Percentiles rank a stretch among this genome's conserved stretches.
These are phyloP conservation scores for Noctua pronuba DNA, from an alignment of 2,888 invertebrate species.

Conservation along the genomic window DNA sequence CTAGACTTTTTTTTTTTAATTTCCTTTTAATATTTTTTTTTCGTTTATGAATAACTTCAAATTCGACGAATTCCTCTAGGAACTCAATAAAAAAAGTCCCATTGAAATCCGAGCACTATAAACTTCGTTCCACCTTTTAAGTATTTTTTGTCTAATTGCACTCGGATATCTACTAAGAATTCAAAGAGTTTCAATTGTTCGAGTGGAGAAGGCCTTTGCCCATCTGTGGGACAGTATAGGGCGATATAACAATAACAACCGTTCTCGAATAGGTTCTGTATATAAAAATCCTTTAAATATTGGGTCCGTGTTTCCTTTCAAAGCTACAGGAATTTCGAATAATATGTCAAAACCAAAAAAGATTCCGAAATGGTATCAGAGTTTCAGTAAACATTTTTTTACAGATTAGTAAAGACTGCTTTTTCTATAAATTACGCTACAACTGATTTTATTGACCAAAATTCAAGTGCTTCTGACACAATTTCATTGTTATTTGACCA, in stretches of 20 bases:
- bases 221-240: background rate
- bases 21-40: too few species aligned
- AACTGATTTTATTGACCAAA: slow-evolving; percentile 1
- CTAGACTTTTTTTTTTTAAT: too few species aligned
- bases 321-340: background rate
- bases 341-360: background rate
- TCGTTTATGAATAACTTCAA: too few species aligned
- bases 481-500: slow-evolving; percentile 56
- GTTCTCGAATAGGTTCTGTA: background rate
- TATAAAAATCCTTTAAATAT: too few species aligned
- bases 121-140: too few species aligned
- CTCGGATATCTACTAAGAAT: too few species aligned
- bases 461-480: slow-evolving; percentile 8
- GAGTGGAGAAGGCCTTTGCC: background rate
- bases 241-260: background rate
- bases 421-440: background rate
- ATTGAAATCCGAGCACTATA: too few species aligned
- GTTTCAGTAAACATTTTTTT: too few species aligned
- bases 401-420: background rate
- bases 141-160: too few species aligned
- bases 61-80: too few species aligned
- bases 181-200: too few species aligned
- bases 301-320: background rate
- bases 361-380: background rate
- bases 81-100: too few species aligned